Evolutionary conservation across 2,113 vertebrate species (phyloP).

Genomic region (Syngnathus scovelli): DNA sequence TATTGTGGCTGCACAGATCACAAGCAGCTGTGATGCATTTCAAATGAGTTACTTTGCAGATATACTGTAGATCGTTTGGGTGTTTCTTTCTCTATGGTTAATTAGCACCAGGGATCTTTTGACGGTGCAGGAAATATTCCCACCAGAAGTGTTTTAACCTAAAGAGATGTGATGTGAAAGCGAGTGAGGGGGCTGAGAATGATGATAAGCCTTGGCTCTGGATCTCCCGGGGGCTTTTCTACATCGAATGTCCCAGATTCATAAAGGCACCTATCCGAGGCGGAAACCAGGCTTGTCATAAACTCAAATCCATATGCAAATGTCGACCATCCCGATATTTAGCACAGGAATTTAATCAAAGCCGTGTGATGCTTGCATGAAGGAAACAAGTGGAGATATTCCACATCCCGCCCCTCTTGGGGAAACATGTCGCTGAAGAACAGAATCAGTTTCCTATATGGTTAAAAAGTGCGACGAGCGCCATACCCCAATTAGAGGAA

Average conservation of each 20-base stretch:
- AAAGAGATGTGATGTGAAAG: conserved; percentile 27
- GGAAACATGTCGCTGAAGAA: not conserved
- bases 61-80: not conserved
- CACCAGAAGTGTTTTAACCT: conserved; percentile 23
- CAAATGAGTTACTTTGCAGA: not conserved
- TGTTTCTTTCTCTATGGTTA: conserved; percentile 6
- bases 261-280: conserved; percentile 25
- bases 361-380: conserved; percentile 3
- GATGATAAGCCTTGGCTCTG: conserved; percentile 18
- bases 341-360: conserved; percentile 25
- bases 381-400: conserved; percentile 24
- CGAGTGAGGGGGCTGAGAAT: conserved; percentile 24
- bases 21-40: not conserved
- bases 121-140: conserved; percentile 6
- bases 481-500: conserved; percentile 17
- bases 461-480: conserved; percentile 6
- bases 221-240: conserved; percentile 33
- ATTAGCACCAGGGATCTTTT: conserved; percentile 26
- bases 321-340: conserved; percentile 26
- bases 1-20: not conserved
- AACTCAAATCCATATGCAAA: conserved; percentile 41
- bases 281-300: conserved; percentile 14
- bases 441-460: conserved; percentile 5
- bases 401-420: conserved; percentile 3
- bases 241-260: conserved; percentile 37